Evolutionary conservation across 2,113 vertebrate species (phyloP), one percentile per base, ranked within the genome.

Genomic region (Cyphotilapia sp.): DNA sequence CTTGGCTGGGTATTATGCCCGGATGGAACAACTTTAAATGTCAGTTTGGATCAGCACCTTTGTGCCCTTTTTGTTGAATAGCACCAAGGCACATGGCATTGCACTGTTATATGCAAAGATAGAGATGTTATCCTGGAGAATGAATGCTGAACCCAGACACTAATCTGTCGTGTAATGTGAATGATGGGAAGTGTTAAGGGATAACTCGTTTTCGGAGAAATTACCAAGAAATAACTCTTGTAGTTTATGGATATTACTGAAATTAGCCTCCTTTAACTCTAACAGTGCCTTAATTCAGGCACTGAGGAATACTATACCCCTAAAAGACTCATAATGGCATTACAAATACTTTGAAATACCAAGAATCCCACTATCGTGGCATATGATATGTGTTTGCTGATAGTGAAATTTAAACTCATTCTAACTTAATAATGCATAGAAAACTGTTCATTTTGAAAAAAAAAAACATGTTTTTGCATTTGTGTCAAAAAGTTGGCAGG

Each of bases 21-120:
- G 3, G 22, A 90, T 84, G 80, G 19, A 84, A 81, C 83, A 51
- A 56, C 80, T 91, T 90, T 82, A 92, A 89, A 91, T 83, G 90
- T 90, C 92, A 92, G 54, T 89, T 83, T 85, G 81, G 81, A 91
- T 90, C 86, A 90, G 61, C 85, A 93, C 85, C 84, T 92, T 87
- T 45, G 31, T 53, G 81, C 27, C 24, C 53, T 91, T 89, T 84
- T 57, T 54, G 33, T 47, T 45, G 17, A 85, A 74, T 63, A 81
- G 54, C 35, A 83, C 47, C 17, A 53, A 78, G 16, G 90, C 81
- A 78, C 9, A 24, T 42, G 40, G 53, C 8, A n/a, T 42, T 66
- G 85, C 53, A 47, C 10, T 33, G 86, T 19, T 38, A 9, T 81
- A 9, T 22, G 54, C 9, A 63, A 61, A 54, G 3, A 57, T 3